Conservation (phyloP, 2,797 vertebrate genomes). For the Lepilemur septentrionalis region DNA sequence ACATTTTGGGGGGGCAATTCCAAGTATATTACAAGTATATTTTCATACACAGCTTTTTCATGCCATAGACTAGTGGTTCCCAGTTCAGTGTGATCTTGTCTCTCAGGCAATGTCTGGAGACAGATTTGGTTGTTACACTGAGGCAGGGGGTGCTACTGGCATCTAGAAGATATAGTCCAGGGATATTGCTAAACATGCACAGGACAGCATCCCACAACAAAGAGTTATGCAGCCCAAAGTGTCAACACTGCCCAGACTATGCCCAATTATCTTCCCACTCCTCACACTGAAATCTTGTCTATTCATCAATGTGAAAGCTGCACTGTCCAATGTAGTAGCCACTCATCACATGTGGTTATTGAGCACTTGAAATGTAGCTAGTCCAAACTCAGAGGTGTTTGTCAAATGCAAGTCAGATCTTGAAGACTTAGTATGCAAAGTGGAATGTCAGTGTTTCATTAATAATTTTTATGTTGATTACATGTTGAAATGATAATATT, state of each 20-base stretch:
- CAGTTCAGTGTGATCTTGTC: background rate
- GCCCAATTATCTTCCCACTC: background rate
- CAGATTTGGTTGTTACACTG: background rate
- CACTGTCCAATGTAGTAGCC: background rate
- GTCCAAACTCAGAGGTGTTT: background rate
- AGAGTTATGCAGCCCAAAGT: background rate
- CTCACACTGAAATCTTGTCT: background rate
- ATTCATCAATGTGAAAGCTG: background rate
- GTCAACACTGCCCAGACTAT: background rate
- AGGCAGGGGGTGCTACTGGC: background rate
- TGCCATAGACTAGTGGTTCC: background rate
- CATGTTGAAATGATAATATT: background rate
- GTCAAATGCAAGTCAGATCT: background rate
- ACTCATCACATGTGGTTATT: background rate
- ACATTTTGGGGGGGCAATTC: background rate
- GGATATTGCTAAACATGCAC: background rate
- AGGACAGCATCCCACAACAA: background rate
- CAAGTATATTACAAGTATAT: background rate
- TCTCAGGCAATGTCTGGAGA: background rate
- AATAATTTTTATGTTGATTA: slow-evolving; percentile 23
- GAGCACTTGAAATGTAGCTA: background rate
- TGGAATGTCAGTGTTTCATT: background rate
- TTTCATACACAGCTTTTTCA: background rate
- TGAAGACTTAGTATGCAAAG: background rate
- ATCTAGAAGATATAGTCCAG: background rate